Conservation (phyloP, 2,797 vertebrate species). For the Masticophis lateralis region DNA sequence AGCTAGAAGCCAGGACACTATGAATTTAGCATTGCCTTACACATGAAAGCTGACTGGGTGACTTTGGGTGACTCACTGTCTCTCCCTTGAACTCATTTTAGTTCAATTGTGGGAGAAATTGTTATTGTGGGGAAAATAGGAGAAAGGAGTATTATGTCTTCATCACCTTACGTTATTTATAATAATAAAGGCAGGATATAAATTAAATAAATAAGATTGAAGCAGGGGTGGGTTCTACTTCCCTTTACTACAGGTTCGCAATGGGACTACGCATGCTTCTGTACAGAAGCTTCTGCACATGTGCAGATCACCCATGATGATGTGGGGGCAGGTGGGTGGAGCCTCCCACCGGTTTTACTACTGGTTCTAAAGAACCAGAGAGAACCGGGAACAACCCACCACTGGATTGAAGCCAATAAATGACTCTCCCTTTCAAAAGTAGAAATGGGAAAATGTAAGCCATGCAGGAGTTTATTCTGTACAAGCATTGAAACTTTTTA, state of each 20-base stretch:
- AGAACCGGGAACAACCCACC: too few relatives aligned
- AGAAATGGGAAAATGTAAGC: neutral
- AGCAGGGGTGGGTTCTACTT: neutral
- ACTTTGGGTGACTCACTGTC: neutral
- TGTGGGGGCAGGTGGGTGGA: too few relatives aligned
- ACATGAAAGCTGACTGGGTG: neutral
- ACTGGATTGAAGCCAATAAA: neutral
- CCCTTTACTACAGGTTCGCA: too few relatives aligned
- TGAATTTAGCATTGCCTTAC: neutral
- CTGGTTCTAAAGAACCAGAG: too few relatives aligned
- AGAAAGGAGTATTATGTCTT: neutral
- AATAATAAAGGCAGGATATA: too few relatives aligned
- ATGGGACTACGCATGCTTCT: too few relatives aligned
- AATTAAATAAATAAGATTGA: neutral
- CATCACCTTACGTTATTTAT: neutral
- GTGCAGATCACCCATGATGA: too few relatives aligned
- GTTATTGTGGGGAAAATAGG: neutral
- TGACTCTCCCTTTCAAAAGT: neutral
- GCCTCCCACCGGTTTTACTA: too few relatives aligned
- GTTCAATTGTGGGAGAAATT: neutral
- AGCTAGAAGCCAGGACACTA: neutral
- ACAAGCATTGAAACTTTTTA: neutral
- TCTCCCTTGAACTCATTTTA: neutral
- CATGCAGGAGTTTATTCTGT: neutral
- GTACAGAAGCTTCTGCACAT: too few relatives aligned